A percentile compares a stretch with the other conserved stretches of the same genome.
phyloP scores from a whole-genome alignment of 37 sponge, comb jelly and placozoan genomes.

The Haliclona indistincta region DNA sequence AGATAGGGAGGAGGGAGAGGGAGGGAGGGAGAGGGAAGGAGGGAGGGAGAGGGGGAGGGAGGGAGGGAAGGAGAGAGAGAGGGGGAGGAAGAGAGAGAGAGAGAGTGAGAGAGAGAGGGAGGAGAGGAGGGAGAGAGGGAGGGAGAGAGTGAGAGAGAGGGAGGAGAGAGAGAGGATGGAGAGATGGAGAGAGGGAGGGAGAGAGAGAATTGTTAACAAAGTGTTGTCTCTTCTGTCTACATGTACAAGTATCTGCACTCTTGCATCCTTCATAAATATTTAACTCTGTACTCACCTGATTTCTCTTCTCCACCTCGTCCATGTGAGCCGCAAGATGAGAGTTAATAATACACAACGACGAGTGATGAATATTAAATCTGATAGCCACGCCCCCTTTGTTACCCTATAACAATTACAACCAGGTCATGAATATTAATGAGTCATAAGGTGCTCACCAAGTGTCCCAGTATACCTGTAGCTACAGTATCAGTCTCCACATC shows the following conservation, averaged over 20 bases:
- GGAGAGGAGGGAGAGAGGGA: not conserved
- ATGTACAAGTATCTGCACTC: too few species aligned
- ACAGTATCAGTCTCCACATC: constrained; percentile 67
- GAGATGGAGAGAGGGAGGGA: not conserved
- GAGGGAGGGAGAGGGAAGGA: too few species aligned
- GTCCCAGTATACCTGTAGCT: constrained; percentile 72
- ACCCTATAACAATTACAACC: constrained; percentile 50
- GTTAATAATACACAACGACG: constrained; percentile 86
- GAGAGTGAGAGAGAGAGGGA: too few species aligned
- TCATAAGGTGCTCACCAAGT: constrained; percentile 60
- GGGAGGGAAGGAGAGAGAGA: too few species aligned
- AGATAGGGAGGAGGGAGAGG: too few species aligned
- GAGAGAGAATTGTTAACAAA: not conserved
- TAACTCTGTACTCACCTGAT: constrained; percentile 53
- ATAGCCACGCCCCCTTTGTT: constrained; percentile 89
- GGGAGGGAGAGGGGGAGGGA: too few species aligned
- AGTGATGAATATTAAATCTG: constrained; percentile 82
- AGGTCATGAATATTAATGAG: not conserved
- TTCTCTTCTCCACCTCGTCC: constrained; percentile 92
- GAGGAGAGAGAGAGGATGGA: not conserved
- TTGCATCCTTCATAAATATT: too few species aligned
- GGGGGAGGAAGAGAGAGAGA: too few species aligned
- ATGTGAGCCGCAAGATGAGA: constrained; percentile 83
- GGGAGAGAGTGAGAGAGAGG: constrained; percentile 8
- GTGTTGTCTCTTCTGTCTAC: too few species aligned